These are phyloP conservation scores for Phodopus roborovskii DNA, from an alignment of 2,113 vertebrate genomes.

Conservation along the genomic window DNA sequence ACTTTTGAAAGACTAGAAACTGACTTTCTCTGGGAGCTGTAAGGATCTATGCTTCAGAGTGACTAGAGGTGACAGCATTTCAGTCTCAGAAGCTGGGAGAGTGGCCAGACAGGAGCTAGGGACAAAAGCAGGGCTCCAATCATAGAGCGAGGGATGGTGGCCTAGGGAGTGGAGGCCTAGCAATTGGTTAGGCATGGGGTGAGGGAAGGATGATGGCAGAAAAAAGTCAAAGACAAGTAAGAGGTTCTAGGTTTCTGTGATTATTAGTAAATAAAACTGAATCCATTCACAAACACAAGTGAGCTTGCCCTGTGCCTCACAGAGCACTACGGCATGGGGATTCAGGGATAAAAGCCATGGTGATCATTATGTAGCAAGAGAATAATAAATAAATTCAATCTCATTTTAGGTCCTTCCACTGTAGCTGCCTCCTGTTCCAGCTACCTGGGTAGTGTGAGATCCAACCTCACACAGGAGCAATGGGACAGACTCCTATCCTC, in stretches of 20 bases:
- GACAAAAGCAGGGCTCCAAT: background rate
- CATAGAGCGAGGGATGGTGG: background rate
- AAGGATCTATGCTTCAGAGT: background rate
- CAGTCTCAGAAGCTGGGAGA: background rate
- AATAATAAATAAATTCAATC: accelerated
- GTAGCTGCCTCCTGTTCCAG: background rate
- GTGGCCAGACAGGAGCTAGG: background rate
- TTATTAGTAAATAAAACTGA: background rate
- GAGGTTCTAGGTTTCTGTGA: background rate
- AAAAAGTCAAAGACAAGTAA: background rate
- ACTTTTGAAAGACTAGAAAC: background rate
- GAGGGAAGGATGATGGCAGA: background rate
- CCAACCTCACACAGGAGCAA: background rate
- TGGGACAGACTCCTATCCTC: background rate
- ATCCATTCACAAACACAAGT: background rate
- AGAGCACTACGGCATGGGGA: background rate
- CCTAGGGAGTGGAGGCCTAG: background rate
- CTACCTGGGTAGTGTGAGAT: background rate
- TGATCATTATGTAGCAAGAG: background rate
- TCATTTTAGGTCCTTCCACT: background rate
- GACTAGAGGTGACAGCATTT: background rate
- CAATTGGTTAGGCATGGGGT: too few relatives aligned
- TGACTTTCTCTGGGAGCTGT: background rate
- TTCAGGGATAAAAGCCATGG: background rate
- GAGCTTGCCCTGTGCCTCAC: background rate